Percentiles rank a stretch among this genome's conserved stretches.
Evolutionary conservation across 2,888 invertebrate species (phyloP).

Genomic region (Epistrophe eligans): DNA sequence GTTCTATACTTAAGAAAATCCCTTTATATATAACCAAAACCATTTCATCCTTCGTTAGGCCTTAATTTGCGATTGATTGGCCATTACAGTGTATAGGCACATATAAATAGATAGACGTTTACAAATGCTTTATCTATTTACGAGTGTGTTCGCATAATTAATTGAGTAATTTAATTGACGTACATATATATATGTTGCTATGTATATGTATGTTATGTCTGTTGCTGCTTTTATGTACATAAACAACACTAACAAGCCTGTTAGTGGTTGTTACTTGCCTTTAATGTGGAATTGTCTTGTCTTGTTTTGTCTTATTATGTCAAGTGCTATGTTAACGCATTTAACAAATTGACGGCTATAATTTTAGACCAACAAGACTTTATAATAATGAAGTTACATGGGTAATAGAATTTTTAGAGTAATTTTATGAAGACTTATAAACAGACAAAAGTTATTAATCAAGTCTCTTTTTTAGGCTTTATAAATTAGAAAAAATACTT

Average conservation of each 20-base stretch:
- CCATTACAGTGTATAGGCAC: slow-evolving; percentile 30
- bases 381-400: too few species aligned
- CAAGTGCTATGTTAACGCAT: slow-evolving; percentile 21
- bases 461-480: too few species aligned
- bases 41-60: slow-evolving; percentile 34
- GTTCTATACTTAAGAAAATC: slow-evolving; percentile 12
- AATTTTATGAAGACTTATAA: too few species aligned
- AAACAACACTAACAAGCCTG: background rate
- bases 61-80: slow-evolving; percentile 39
- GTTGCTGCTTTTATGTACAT: background rate
- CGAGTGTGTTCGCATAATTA: slow-evolving; percentile 34
- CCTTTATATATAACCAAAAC: background rate
- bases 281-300: slow-evolving; percentile 1
- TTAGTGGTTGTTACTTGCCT: background rate
- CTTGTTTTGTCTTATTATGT: slow-evolving; percentile 3
- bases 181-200: background rate
- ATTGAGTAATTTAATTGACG: slow-evolving; percentile 43
- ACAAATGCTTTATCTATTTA: slow-evolving; percentile 42
- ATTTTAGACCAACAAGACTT: background rate
- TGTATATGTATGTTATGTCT: background rate
- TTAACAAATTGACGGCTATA: background rate
- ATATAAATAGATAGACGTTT: background rate
- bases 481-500: too few species aligned
- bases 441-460: too few species aligned
- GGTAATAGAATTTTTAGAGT: background rate